Evolutionary conservation across 2,797 vertebrate species (phyloP).

Genomic region (Diceros bicornis): DNA sequence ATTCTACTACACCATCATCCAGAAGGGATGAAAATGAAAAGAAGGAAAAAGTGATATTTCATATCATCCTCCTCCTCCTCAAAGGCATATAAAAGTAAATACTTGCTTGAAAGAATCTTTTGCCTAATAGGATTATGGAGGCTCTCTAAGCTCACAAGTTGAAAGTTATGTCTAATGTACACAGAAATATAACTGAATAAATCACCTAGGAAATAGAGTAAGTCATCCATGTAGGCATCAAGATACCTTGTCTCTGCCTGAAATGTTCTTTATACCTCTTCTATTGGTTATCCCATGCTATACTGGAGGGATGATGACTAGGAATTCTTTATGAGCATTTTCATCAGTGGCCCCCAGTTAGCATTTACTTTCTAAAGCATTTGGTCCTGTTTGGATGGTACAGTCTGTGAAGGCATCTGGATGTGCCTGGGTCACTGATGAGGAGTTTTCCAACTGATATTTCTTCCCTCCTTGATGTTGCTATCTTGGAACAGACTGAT

Average conservation of each 20-base stretch:
- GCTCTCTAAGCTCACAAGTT: neutral
- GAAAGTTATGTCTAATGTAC: neutral
- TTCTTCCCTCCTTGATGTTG: neutral
- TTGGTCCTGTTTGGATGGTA: neutral
- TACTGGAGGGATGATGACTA: neutral
- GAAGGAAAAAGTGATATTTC: neutral
- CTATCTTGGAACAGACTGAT: neutral
- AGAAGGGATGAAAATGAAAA: neutral
- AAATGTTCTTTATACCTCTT: neutral
- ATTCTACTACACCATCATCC: neutral
- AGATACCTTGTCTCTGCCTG: neutral
- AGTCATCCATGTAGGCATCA: neutral
- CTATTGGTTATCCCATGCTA: neutral
- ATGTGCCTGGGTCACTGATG: neutral
- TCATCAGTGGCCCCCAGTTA: neutral
- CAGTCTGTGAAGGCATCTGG: neutral
- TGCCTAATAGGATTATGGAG: neutral
- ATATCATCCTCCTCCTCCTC: neutral
- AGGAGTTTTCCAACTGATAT: neutral
- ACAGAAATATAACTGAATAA: neutral
- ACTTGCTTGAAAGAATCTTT: neutral
- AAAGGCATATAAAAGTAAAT: neutral
- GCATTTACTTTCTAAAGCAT: conserved; percentile 7
- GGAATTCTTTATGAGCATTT: neutral
- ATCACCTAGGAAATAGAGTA: neutral